Evolutionary conservation across 1,140 invertebrate species (phyloP), one percentile per base, ranked within the genome.

Genomic region (Trissolcus basalis): DNA sequence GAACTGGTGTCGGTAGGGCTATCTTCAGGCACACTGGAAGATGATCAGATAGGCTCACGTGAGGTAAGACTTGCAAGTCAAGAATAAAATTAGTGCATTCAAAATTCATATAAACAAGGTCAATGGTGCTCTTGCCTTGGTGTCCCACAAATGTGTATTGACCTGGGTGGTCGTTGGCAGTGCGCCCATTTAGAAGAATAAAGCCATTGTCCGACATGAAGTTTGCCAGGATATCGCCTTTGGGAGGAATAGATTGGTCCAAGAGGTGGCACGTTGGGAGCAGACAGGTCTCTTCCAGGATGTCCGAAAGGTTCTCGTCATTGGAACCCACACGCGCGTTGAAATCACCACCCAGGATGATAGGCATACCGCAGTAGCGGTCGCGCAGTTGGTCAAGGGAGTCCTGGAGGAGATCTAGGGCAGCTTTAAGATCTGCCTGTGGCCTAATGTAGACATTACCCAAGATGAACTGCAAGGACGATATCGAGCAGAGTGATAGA

Each of bases 81-180:
- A 39, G 36, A n/a, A 39, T 39, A 39, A 39, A 39, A 39, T 39
- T 39, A 39, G 36, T 39, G 36, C 36, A 39, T 11, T 10, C 9
- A 39, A 11, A 39, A 39, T 39, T 39, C 9, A 39, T n/a, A 8
- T 11, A 39, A 39, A 39, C 36, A n/a, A 39, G 9, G 36, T 39
- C 36, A 39, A 39, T 39, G 36, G 36, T 39, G 36, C 36, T 39
- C 36, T n/a, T 9, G 36, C 36, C 36, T 39, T 39, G 36, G n/a
- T 39, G 36, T 39, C 36, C 9, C 9, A 39, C n/a, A n/a, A 39
- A 39, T 8, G 36, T 39, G 9, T 10, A n/a, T 11, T 39, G 36
- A 3, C 36, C 36, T 10, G 36, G 36, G 9, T 39, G 36, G 36
- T 39, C 36, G 9, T n/a, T 39, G 2, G 9, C 36, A 4, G 36